Evolutionary conservation across 1,140 invertebrate genomes (phyloP), one percentile per base, ranked within the genome.

Genomic region (Microvelia longipes): DNA sequence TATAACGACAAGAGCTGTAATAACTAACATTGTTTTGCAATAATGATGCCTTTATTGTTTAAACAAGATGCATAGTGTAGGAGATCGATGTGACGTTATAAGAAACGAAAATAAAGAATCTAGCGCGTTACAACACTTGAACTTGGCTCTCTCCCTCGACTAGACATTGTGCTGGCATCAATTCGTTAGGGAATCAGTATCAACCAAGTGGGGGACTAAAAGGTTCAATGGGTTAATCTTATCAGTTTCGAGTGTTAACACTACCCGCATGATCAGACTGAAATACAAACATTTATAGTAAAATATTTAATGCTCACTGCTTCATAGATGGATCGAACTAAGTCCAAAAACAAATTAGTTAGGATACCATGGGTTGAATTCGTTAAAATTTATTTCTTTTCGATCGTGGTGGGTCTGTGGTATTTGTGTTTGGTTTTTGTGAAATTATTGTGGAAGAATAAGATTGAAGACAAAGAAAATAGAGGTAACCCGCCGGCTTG

Each of bases 401-500:
- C 83, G 0, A 79, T 83, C 66, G 29, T 82, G 14, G 83, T 80
- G 69, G 84, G 84, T 19, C 71, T 81, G 0, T 84, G 82, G 78
- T 75, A 85, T 65, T 77, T 85, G 63, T 70, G 77, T 0, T 83
- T 81, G 72, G 75, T 81, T 15, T 73, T 83, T 1, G 25, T 82
- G 0, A 81, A 78, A 69, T 82, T 81, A 81, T 73, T 83, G 0
- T 85, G 83, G 81, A 78, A 83, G 73, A 80, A 81, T 26, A 29
- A 68, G 0, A 81, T 81, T 24, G 78, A 77, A 13, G 82, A 80
- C 70, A 79, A 80, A 60, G 76, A 75, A 68, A 65, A 80, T 29
- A 76, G 85, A 24, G 85, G 86, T 72, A 86, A 82, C 68, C 85
- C 86, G 11, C 86, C 86, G 0, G 71, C 77, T 15, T 87, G 85